phyloP scores from a whole-genome alignment of 2,113 vertebrate genomes.

The Peromyscus polionotus region DNA sequence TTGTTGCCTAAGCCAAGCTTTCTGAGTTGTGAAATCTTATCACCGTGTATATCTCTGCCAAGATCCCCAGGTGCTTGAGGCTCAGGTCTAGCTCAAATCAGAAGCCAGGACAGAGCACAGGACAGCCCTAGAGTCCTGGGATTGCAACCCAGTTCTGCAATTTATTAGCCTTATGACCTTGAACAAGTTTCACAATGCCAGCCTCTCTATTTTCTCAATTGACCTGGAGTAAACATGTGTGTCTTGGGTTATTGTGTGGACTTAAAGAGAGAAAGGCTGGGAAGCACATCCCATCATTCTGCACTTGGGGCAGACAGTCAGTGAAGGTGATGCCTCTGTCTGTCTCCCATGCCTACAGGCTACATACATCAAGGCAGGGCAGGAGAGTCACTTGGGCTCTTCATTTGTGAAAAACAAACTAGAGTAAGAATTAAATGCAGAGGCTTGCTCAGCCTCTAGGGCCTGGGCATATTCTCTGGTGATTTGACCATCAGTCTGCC shows the following conservation, averaged over 20 bases:
- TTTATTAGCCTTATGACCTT: neutral
- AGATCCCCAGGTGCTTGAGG: neutral
- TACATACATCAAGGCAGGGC: neutral
- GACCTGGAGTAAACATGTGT: neutral
- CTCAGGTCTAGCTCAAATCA: neutral
- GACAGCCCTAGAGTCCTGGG: neutral
- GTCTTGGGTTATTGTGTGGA: neutral
- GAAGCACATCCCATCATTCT: neutral
- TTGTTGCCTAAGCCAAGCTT: neutral
- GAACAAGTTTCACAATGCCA: neutral
- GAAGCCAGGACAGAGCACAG: neutral
- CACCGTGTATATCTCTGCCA: neutral
- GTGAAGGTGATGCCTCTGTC: neutral
- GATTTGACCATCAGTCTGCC: neutral
- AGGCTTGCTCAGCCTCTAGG: neutral
- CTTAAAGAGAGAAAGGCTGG: neutral
- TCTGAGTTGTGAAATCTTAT: neutral
- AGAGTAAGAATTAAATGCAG: neutral
- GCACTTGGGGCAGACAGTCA: neutral
- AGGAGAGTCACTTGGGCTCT: neutral
- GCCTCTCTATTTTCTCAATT: neutral
- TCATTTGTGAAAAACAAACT: neutral
- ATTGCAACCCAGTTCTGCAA: neutral
- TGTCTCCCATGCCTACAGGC: neutral
- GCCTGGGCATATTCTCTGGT: neutral